Evolutionary conservation across 2,113 vertebrate species (phyloP).

Genomic region (Origma solitaria): DNA sequence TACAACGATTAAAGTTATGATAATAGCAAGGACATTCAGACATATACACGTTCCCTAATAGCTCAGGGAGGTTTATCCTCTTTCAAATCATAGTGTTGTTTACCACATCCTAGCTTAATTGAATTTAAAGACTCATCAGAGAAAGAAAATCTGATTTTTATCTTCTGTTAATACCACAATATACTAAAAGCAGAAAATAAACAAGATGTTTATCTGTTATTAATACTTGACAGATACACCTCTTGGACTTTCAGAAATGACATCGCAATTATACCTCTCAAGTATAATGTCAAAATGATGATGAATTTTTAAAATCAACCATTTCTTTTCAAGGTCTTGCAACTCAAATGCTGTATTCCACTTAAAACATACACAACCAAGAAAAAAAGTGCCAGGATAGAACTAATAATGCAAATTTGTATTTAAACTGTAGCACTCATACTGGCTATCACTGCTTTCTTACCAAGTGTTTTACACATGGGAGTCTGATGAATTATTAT

Average conservation of each 20-base stretch:
- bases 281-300: not conserved
- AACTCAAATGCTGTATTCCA: not conserved
- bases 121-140: slow-evolving; percentile 2
- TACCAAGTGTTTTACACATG: not conserved
- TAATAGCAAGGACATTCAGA: slow-evolving; percentile 37
- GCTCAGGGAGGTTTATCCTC: slow-evolving; percentile 14
- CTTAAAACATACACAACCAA: not conserved
- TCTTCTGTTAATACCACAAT: not conserved
- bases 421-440: not conserved
- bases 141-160: not conserved
- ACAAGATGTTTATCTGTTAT: not conserved
- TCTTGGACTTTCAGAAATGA: not conserved
- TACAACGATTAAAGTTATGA: slow-evolving; percentile 5
- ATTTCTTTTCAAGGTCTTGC: not conserved
- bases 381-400: not conserved
- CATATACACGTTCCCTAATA: slow-evolving; percentile 15
- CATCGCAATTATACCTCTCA: not conserved
- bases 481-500: not conserved
- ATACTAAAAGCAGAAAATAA: not conserved
- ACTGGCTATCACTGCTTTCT: not conserved
- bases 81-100: slow-evolving; percentile 12
- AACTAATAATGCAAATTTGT: not conserved
- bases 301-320: not conserved
- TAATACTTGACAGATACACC: not conserved
- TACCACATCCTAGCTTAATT: slow-evolving; percentile 23